These are phyloP conservation scores for Corvus hawaiiensis DNA, from an alignment of 2,113 vertebrate species.

Conservation along the genomic window DNA sequence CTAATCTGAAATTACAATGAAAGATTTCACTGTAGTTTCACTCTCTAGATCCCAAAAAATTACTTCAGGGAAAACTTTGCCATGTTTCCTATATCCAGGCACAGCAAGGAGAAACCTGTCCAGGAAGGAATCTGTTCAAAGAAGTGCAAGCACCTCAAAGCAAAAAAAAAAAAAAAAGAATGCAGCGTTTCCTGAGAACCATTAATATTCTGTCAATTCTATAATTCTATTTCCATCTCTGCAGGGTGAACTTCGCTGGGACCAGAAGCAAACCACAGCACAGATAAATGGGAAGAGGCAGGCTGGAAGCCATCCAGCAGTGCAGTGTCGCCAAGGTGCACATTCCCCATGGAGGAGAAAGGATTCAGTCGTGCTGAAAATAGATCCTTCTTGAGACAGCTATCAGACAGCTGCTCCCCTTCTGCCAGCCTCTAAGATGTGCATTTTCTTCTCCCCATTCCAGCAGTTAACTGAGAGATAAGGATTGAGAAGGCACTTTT, in stretches of 20 bases:
- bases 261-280: not conserved
- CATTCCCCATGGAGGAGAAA: not conserved
- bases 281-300: not conserved
- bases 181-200: not conserved
- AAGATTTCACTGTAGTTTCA: not conserved
- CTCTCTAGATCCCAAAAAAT: not conserved
- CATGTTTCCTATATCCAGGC: not conserved
- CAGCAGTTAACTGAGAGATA: not conserved
- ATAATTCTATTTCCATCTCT: not conserved
- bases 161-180: not conserved
- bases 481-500: not conserved
- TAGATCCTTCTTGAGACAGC: conserved; percentile 15
- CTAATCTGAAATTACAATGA: not conserved
- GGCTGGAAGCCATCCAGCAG: not conserved
- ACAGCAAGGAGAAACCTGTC: not conserved
- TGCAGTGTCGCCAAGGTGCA: rapidly evolving
- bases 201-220: not conserved
- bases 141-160: not conserved
- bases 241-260: not conserved
- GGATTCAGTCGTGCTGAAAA: not conserved
- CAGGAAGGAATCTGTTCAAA: not conserved
- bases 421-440: not conserved
- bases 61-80: not conserved
- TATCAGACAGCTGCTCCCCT: not conserved
- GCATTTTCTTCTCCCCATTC: not conserved